Percentiles rank a stretch among this genome's conserved stretches.
phyloP scores from a whole-genome alignment of 2,113 vertebrate genomes.

The Ptilonorhynchus violaceus region DNA sequence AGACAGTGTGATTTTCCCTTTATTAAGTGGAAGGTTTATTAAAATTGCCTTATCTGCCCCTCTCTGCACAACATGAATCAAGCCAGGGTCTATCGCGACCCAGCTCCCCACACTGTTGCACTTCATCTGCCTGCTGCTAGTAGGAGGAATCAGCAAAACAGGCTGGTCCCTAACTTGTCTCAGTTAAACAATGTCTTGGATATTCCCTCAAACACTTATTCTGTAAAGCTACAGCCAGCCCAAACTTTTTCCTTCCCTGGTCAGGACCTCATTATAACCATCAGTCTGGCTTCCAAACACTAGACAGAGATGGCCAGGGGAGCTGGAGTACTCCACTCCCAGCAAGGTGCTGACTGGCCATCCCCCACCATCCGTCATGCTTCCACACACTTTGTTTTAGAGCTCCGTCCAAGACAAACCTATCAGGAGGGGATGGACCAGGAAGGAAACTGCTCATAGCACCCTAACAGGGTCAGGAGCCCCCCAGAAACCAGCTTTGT shows the following conservation, averaged over 20 bases:
- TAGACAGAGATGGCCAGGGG: neutral
- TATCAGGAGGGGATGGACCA: neutral
- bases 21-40: neutral
- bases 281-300: neutral
- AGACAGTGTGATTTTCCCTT: neutral
- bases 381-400: neutral
- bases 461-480: neutral
- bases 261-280: neutral
- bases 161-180: neutral
- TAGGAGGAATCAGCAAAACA: neutral
- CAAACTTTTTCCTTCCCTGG: neutral
- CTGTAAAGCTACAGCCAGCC: neutral
- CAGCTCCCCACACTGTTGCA: neutral
- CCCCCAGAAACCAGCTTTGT: neutral
- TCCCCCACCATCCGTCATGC: neutral
- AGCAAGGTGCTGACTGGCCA: neutral
- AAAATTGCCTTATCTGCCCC: neutral
- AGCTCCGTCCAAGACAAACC: neutral
- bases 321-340: neutral
- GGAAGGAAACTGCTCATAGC: neutral
- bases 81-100: neutral
- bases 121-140: neutral
- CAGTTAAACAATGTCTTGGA: neutral
- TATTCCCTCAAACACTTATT: neutral
- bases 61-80: neutral